Conservation (phyloP, 2,113 vertebrate genomes). For the Pangasianodon gigas region DNA sequence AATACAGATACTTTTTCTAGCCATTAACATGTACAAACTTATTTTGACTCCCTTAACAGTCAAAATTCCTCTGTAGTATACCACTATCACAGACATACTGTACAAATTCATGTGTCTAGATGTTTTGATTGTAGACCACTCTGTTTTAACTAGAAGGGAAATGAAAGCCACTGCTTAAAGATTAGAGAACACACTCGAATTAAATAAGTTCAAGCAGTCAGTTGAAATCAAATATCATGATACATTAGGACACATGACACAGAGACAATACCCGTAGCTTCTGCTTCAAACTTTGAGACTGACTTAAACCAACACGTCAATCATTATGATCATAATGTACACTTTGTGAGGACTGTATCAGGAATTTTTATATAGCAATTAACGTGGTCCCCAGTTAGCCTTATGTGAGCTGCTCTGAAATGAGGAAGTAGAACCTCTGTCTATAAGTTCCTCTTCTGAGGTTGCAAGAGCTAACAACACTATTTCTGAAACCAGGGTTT, state of each 20-base stretch:
- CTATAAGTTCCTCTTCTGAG: slow-evolving; percentile 49
- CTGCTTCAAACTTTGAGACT: background rate
- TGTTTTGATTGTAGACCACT: background rate
- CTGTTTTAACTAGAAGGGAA: slow-evolving; percentile 21
- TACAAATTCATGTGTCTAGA: background rate
- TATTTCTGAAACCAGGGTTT: slow-evolving; percentile 28
- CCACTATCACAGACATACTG: background rate
- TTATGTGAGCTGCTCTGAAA: slow-evolving; percentile 20
- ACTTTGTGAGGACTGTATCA: background rate
- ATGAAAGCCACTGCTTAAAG: slow-evolving; percentile 59
- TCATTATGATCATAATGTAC: background rate
- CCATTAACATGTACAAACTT: background rate
- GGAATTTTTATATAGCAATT: background rate
- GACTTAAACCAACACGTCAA: background rate
- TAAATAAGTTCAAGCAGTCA: slow-evolving; percentile 65
- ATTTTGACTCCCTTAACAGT: background rate
- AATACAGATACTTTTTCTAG: background rate
- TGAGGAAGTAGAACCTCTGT: slow-evolving; percentile 46
- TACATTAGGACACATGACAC: slow-evolving; percentile 58
- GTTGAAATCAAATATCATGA: slow-evolving; percentile 49
- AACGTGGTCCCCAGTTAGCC: background rate
- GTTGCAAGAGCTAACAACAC: slow-evolving; percentile 21
- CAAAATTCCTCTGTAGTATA: background rate
- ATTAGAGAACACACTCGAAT: slow-evolving; percentile 66
- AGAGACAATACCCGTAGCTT: slow-evolving; percentile 36